Conservation (phyloP, 2,113 vertebrate genomes). For the Calypte anna region DNA sequence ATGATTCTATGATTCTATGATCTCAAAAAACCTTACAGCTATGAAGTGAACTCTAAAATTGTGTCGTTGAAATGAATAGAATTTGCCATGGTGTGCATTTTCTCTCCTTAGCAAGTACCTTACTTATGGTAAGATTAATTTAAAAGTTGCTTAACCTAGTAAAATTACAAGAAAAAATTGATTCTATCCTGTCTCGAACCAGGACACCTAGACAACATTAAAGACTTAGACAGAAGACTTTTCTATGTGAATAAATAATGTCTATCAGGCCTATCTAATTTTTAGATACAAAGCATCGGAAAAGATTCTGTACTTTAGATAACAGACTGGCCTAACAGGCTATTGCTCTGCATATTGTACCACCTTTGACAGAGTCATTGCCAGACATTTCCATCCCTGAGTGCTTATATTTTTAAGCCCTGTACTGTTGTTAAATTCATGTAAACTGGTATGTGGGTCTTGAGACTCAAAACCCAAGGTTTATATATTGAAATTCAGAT, state of each 20-base stretch:
- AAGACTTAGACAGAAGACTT: neutral
- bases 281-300: neutral
- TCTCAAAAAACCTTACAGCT: neutral
- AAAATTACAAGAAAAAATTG: too few species aligned
- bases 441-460: neutral
- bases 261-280: neutral
- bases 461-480: neutral
- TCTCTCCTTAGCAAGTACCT: neutral
- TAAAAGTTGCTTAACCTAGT: neutral
- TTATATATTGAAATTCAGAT: neutral
- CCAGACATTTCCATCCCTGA: neutral
- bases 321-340: neutral
- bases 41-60: neutral
- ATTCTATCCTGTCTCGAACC: too few species aligned
- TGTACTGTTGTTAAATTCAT: neutral
- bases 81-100: neutral
- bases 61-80: neutral
- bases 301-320: neutral
- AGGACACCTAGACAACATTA: neutral
- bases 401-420: neutral
- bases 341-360: neutral
- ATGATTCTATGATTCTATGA: too few species aligned
- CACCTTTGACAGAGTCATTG: neutral
- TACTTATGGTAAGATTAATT: neutral
- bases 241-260: neutral